These are phyloP conservation scores for Bolborhynchus lineola DNA, from an alignment of 2,113 vertebrate genomes.

Conservation along the genomic window DNA sequence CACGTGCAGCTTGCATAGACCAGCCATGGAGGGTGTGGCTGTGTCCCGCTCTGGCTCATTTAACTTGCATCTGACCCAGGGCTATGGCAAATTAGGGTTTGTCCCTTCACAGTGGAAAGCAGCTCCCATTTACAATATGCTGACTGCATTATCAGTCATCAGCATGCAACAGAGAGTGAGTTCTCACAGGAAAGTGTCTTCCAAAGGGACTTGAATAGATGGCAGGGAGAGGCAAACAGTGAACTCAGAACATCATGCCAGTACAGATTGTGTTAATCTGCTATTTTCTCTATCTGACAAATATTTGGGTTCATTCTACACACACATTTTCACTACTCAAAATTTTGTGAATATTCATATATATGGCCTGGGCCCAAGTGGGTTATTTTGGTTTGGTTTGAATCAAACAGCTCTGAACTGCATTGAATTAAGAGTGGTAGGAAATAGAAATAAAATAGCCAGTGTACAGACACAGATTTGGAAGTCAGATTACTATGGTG, in stretches of 20 bases:
- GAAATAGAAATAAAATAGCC: not conserved
- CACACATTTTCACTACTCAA: not conserved
- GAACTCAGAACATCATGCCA: not conserved
- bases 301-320: conserved; percentile 3
- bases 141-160: not conserved
- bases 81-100: conserved; percentile 35
- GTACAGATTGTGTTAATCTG: conserved; percentile 5
- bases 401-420: not conserved
- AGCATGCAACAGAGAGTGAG: not conserved
- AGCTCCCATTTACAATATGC: not conserved
- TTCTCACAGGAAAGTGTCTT: not conserved
- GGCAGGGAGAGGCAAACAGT: not conserved
- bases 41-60: conserved; percentile 8
- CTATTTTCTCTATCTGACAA: not conserved
- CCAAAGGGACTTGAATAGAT: conserved; percentile 4
- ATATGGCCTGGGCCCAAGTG: not conserved
- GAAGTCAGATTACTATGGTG: not conserved
- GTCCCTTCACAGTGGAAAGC: conserved; percentile 13
- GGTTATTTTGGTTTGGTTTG: not conserved
- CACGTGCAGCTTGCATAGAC: not conserved
- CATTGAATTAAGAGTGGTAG: not conserved
- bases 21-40: not conserved
- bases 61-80: not conserved
- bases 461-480: not conserved
- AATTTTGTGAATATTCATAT: conserved; percentile 10